Percentiles rank a stretch among this genome's conserved stretches.
phyloP scores from a whole-genome alignment of 2,113 vertebrate genomes.

The Brachypteracias leptosomus region DNA sequence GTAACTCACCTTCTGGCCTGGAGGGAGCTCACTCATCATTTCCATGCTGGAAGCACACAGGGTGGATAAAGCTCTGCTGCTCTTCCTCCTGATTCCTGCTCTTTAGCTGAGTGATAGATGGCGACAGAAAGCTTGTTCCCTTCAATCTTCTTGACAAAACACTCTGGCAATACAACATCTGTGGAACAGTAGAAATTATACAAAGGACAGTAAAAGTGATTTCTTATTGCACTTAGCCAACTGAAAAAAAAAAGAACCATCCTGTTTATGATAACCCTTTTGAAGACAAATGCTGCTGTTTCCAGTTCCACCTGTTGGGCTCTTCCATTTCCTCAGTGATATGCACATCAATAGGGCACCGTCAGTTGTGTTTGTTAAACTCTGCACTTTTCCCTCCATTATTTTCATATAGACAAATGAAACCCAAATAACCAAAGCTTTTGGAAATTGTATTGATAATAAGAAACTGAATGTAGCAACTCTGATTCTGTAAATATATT shows the following conservation, averaged over 20 bases:
- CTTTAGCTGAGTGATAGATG: not conserved
- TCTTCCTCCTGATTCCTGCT: not conserved
- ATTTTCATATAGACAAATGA: not conserved
- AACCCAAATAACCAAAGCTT: not conserved
- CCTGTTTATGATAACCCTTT: not conserved
- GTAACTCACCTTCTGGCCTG: not conserved
- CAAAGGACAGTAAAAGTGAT: not conserved
- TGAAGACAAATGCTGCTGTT: not conserved
- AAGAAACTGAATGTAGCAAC: not conserved
- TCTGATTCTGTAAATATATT: not conserved
- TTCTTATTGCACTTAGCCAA: not conserved
- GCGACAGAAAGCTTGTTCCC: not conserved
- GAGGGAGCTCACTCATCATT: not conserved
- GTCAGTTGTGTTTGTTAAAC: not conserved
- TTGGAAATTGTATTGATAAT: not conserved
- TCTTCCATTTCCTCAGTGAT: not conserved
- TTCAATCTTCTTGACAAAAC: not conserved
- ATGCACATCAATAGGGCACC: not conserved
- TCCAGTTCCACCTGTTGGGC: not conserved
- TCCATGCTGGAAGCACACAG: not conserved
- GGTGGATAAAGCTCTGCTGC: not conserved
- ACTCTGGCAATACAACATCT: not conserved
- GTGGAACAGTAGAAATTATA: not conserved
- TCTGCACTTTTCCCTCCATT: not conserved
- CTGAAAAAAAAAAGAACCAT: not conserved